Evolutionary conservation across 2,888 invertebrate genomes (phyloP).

Genomic region (Lasioglossum leucozonium): DNA sequence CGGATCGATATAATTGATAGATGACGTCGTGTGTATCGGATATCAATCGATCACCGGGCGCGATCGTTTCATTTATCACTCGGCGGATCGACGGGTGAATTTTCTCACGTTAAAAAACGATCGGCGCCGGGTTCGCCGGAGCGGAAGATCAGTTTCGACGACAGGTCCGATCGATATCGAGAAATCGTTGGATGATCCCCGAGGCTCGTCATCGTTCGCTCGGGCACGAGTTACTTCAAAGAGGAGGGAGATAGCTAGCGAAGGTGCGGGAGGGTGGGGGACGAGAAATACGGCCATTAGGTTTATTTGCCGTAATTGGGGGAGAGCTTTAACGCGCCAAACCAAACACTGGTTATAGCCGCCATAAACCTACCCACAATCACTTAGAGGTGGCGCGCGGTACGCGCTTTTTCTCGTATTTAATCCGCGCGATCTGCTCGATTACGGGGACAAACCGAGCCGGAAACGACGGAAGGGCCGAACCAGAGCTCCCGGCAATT

Average conservation of each 20-base stretch:
- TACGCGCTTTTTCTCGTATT: slow-evolving; percentile 75
- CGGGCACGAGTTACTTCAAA: neutral
- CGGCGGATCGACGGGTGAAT: neutral
- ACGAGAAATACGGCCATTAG: slow-evolving; percentile 73
- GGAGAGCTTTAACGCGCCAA: slow-evolving; percentile 81
- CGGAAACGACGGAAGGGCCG: slow-evolving; percentile 29
- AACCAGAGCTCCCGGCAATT: slow-evolving; percentile 39
- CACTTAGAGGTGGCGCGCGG: slow-evolving; percentile 77
- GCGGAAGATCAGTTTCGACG: slow-evolving; percentile 35
- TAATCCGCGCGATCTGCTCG: slow-evolving; percentile 68
- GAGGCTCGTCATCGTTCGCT: neutral
- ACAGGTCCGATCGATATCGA: slow-evolving; percentile 41
- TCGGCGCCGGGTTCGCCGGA: neutral
- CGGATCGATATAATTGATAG: slow-evolving; percentile 31
- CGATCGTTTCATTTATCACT: slow-evolving; percentile 43
- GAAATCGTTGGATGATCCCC: slow-evolving; percentile 23
- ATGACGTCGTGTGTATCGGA: neutral
- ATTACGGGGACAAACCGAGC: slow-evolving; percentile 40
- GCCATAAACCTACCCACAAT: slow-evolving; percentile 83
- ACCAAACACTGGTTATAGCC: slow-evolving; percentile 82
- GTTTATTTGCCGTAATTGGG: slow-evolving; percentile 83
- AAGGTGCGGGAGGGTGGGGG: slow-evolving; percentile 40
- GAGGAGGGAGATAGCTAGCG: slow-evolving; percentile 12
- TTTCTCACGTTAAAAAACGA: slow-evolving; percentile 14
- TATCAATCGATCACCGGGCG: slow-evolving; percentile 30